Evolutionary conservation across 2,113 vertebrate species (phyloP).

Genomic region (Jacana jacana): DNA sequence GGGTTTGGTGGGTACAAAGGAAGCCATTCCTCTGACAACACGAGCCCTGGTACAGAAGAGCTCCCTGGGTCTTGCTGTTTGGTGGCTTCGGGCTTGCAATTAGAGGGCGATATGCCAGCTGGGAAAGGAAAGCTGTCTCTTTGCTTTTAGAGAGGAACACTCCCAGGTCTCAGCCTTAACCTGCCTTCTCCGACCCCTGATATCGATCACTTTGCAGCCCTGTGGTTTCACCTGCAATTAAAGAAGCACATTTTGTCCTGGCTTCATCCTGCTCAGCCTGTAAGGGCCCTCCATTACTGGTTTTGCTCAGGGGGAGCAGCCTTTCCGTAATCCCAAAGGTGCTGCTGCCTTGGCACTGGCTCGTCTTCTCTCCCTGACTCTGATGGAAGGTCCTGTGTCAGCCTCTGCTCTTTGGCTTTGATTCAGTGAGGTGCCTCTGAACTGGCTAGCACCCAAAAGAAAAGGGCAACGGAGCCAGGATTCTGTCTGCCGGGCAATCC

Average conservation of each 20-base stretch:
- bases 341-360: background rate
- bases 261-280: background rate
- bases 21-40: background rate
- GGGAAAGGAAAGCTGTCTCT: background rate
- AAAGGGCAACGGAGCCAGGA: background rate
- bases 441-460: background rate
- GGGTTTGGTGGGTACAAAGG: background rate
- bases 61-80: background rate
- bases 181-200: background rate
- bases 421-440: background rate
- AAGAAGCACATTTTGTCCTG: background rate
- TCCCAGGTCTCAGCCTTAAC: background rate
- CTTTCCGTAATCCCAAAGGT: background rate
- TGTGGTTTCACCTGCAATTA: background rate
- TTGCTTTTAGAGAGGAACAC: background rate
- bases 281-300: background rate
- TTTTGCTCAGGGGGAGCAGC: background rate
- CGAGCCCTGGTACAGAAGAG: background rate
- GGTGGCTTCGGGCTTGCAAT: background rate
- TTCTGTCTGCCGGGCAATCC: background rate
- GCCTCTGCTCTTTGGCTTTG: background rate
- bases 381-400: background rate
- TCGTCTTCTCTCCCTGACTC: background rate
- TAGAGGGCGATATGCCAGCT: background rate
- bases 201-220: background rate